Evolutionary conservation across 30 jellyfish, hydroid and myxozoan genomes (phyloP).

Genomic region (Chrysaora quinquecirrha): DNA sequence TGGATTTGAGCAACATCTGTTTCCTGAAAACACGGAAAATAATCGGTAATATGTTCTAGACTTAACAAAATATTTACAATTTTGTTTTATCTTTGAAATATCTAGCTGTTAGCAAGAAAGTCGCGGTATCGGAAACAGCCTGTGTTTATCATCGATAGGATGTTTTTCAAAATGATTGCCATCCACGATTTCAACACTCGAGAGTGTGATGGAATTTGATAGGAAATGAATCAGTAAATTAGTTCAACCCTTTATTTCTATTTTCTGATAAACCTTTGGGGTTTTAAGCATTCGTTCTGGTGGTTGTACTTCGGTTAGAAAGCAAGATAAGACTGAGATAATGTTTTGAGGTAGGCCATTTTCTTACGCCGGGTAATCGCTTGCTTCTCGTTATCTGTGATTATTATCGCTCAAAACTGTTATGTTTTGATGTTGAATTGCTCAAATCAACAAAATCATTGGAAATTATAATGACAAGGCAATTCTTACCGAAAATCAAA

Average conservation of each 20-base stretch:
- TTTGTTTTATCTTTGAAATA: background rate
- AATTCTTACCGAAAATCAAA: too few relatives aligned
- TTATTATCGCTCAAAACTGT: background rate
- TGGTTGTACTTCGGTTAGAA: background rate
- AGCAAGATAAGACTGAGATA: background rate
- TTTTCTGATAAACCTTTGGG: background rate
- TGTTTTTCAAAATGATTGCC: background rate
- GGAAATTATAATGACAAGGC: too few relatives aligned
- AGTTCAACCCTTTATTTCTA: background rate
- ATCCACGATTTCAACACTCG: background rate
- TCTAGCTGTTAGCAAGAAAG: background rate
- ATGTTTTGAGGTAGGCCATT: background rate
- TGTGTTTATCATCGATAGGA: background rate
- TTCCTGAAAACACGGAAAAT: background rate
- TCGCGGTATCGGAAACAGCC: conserved; percentile 1
- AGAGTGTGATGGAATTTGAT: background rate
- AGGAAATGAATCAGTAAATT: background rate
- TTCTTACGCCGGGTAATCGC: background rate
- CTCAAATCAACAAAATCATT: background rate
- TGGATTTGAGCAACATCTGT: background rate
- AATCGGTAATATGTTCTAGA: too few relatives aligned
- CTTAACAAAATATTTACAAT: background rate
- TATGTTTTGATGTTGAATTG: background rate
- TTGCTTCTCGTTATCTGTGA: background rate
- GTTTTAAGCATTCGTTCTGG: background rate